Evolutionary conservation across 2,888 invertebrate genomes (phyloP), one percentile per base, ranked within the genome.

Genomic region (Sphaerophoria taeniata): DNA sequence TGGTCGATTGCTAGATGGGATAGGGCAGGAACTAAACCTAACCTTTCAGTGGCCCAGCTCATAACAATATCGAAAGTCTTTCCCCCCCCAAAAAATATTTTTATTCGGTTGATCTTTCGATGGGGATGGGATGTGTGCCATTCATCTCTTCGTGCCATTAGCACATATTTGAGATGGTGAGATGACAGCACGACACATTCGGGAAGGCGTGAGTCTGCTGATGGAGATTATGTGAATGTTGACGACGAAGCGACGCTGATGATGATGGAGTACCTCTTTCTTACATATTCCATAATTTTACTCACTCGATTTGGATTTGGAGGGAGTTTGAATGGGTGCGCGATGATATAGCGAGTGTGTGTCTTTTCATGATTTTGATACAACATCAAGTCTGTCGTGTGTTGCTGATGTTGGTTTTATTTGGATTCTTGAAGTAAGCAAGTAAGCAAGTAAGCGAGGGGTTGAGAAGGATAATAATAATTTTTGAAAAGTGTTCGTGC

Each of bases 191-290:
- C 80, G 85, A 80, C 76, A 81, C 85, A 80, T 75, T 79, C 69
- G 76, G 73, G 16, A 39, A 39, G 65, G 80, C 73, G 80, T 80
- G 73, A 43, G 43, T 73, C 69, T 70, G 72, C 80, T 80, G 84
- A 76, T 65, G 63, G 34, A 65, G 79, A 53, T 65, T 16, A 39
- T 56, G 47, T 31, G 71, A 71, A 72, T 76, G 76, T 73, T 78
- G 79, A 78, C 76, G 80, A 77, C 58, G 79, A 79, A 31, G 58
- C 3, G 39, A 76, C 51, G 79, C 60, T 70, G 76, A 73, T 79
- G 84, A 79, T 85, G 85, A 85, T 85, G 85, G 81, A 85, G 80
- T 76, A 85, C 85, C 76, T 72, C 80, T 79, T 84, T 84, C 80
- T 75, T 72, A 39, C 51, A 51, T 24, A 45, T 43, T 70, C 45